These are phyloP conservation scores for Cromileptes altivelis DNA, from an alignment of 2,113 vertebrate species.

Conservation along the genomic window DNA sequence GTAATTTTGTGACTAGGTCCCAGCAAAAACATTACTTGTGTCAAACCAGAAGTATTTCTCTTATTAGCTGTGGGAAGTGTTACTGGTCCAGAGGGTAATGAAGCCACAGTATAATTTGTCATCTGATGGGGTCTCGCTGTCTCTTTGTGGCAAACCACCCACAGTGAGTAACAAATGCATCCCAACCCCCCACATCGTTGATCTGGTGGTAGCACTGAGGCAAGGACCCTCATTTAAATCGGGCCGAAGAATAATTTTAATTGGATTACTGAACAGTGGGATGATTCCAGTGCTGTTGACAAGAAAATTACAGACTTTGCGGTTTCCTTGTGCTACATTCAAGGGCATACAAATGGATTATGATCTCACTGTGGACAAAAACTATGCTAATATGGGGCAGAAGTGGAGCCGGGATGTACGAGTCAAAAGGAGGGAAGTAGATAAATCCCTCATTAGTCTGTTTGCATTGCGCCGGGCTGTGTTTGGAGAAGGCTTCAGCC, in stretches of 20 bases:
- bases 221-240: constrained; percentile 62
- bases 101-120: constrained; percentile 65
- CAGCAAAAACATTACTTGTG: constrained; percentile 43
- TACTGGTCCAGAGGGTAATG: constrained; percentile 62
- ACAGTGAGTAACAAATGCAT: constrained; percentile 44
- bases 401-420: constrained; percentile 52
- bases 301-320: constrained; percentile 57
- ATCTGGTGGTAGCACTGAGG: constrained; percentile 42
- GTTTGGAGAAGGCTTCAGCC: constrained; percentile 72
- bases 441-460: constrained; percentile 79
- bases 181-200: constrained; percentile 63
- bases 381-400: constrained; percentile 72
- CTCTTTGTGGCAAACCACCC: constrained; percentile 60
- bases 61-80: constrained; percentile 62
- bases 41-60: constrained; percentile 49
- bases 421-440: constrained; percentile 62
- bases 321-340: constrained; percentile 67
- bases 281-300: constrained; percentile 59
- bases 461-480: constrained; percentile 71
- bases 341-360: constrained; percentile 78
- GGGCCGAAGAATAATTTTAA: constrained; percentile 70
- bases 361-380: constrained; percentile 69
- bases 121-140: constrained; percentile 58
- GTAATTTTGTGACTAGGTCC: constrained; percentile 15
- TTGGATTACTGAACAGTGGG: constrained; percentile 77